Evolutionary conservation across 2,888 invertebrate genomes (phyloP).

Genomic region (Thereva nobilitata): DNA sequence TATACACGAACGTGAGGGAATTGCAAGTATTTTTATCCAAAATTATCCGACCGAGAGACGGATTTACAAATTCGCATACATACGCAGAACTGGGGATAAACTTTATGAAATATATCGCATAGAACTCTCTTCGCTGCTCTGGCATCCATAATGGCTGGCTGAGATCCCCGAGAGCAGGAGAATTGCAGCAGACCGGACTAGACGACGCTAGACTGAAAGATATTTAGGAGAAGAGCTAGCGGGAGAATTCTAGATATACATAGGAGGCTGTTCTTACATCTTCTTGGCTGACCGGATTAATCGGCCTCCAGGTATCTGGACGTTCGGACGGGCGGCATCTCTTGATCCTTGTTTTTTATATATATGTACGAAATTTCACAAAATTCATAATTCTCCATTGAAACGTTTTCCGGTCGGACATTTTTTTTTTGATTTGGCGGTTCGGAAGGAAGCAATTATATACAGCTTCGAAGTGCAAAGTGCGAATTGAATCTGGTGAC

Average conservation of each 20-base stretch:
- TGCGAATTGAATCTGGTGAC: conserved; percentile 13
- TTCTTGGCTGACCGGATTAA: conserved; percentile 9
- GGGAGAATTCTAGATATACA: too few species aligned
- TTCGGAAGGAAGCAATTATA: conserved; percentile 9
- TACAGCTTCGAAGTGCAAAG: conserved; percentile 14
- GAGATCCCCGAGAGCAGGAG: too few species aligned
- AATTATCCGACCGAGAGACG: conserved; percentile 28
- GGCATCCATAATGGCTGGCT: too few species aligned
- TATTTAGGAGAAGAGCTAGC: too few species aligned
- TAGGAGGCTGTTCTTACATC: too few species aligned
- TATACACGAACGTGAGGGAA: too few species aligned
- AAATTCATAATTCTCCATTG: conserved; percentile 9
- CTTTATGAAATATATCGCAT: too few species aligned
- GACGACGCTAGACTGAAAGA: too few species aligned
- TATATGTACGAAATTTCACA: conserved; percentile 2
- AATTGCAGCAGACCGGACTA: too few species aligned
- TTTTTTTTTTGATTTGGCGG: neutral
- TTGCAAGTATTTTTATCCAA: conserved; percentile 18
- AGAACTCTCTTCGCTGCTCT: too few species aligned
- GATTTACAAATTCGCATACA: conserved; percentile 8
- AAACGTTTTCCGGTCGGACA: neutral
- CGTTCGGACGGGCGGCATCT: conserved; percentile 32
- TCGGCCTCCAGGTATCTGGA: conserved; percentile 38
- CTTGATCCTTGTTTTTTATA: neutral
- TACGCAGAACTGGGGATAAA: too few species aligned